Evolutionary conservation across 2,113 vertebrate genomes (phyloP), one percentile per base, ranked within the genome.

Genomic region (Periophthalmus modestus): DNA sequence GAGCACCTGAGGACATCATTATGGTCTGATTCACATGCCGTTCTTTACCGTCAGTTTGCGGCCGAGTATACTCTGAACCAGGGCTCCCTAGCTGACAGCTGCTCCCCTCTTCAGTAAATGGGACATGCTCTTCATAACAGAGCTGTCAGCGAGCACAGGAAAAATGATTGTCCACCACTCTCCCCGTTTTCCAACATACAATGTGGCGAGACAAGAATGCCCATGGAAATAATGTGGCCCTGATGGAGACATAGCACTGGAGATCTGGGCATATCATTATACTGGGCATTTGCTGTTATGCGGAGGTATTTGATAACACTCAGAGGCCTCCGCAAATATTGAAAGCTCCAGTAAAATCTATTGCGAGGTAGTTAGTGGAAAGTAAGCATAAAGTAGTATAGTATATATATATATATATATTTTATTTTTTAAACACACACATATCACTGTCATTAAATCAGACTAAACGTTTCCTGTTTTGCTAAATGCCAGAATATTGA

Each of bases 71-170:
- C 54, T 73, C 79, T 78, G 76, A 73, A 77, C 73, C 79, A 57
- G 59, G 79, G 79, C 19, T 59, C 75, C 72, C 75, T 72, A 70
- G 75, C 82, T 90, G 90, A 91, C 91, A 93, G 89, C 91, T 93
- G 91, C 82, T 77, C 16, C 83, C 67, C 77, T 83, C 78, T 71
- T 78, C 86, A 88, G 87, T 90, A 89, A 91, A 92, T 85, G 80
- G 83, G 77, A 77, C 91, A 84, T 89, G 86, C 88, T 89, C 71
- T 24, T 90, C 90, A 92, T 92, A 92, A 90, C 89, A 66, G 81
- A 69, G 83, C 91, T 93, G 92, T 93, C 93, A 91, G 73, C 89
- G 69, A 72, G 78, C 14, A 24, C 47, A 73, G 54, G 84, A 89
- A 91, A 86, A 92, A 88, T 92, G 77, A 92, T 87, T 86, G 90